These are phyloP conservation scores for Sphenopsis melanotis DNA, from an alignment of 2,797 vertebrate genomes.

Conservation along the genomic window DNA sequence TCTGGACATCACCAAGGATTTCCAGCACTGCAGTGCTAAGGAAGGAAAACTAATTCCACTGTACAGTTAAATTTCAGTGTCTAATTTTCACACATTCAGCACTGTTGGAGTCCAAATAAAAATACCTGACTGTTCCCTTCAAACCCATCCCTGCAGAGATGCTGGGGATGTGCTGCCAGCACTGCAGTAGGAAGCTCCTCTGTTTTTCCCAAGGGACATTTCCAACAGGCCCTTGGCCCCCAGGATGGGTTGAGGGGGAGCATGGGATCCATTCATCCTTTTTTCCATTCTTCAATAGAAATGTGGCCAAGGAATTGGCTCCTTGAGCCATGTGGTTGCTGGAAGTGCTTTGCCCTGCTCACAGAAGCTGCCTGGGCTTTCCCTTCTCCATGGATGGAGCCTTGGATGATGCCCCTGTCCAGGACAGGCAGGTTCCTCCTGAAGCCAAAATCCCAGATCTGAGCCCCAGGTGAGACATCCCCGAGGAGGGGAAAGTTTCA, in stretches of 20 bases:
- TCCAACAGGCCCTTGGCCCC: not conserved
- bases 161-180: not conserved
- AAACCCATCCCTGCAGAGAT: not conserved
- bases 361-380: not conserved
- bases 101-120: not conserved
- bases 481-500: not conserved
- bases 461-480: not conserved
- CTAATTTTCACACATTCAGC: not conserved
- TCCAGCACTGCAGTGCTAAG: not conserved
- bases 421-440: not conserved
- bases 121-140: not conserved
- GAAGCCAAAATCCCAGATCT: not conserved
- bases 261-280: not conserved
- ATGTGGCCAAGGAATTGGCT: fast-evolving
- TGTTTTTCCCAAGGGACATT: not conserved
- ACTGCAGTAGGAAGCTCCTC: not conserved
- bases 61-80: not conserved
- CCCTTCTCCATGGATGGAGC: not conserved
- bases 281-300: not conserved
- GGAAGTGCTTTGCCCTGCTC: not conserved
- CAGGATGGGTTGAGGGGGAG: not conserved
- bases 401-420: not conserved
- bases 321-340: not conserved
- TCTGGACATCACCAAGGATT: not conserved
- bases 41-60: not conserved